Evolutionary conservation across 2,113 vertebrate species (phyloP).

Genomic region (Xyliphius kryptos): DNA sequence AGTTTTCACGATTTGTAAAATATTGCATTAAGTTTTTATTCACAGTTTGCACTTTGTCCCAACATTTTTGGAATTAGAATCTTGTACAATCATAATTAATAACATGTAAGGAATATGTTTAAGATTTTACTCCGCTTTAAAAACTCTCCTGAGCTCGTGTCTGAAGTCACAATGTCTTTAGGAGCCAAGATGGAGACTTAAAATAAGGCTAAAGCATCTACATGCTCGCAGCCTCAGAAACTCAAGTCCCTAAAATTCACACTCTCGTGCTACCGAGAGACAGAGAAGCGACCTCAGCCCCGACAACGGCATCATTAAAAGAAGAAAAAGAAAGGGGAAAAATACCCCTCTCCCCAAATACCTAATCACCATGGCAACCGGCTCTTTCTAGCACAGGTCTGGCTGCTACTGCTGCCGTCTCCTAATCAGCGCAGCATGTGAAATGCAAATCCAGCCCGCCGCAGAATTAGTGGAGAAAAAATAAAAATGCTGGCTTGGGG

Average conservation of each 20-base stretch:
- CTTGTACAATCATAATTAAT: too few relatives aligned
- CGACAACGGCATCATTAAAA: slow-evolving; percentile 92
- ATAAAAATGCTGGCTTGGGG: slow-evolving; percentile 65
- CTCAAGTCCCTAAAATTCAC: slow-evolving; percentile 41
- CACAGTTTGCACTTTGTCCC: too few relatives aligned
- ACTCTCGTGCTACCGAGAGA: slow-evolving; percentile 58
- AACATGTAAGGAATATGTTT: too few relatives aligned
- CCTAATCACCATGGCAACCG: slow-evolving; percentile 95
- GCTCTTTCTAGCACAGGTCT: slow-evolving; percentile 75
- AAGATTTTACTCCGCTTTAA: too few relatives aligned
- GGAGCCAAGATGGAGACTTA: too few relatives aligned
- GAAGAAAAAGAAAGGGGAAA: slow-evolving; percentile 45
- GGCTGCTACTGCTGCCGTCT: slow-evolving; percentile 70
- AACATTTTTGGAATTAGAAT: too few relatives aligned
- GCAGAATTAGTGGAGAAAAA: slow-evolving; percentile 98
- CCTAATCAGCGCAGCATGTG: slow-evolving; percentile 88
- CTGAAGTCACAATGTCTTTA: too few relatives aligned
- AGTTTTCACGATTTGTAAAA: too few relatives aligned
- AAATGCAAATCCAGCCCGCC: slow-evolving; percentile 98
- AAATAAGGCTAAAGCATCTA: too few relatives aligned
- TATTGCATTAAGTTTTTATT: too few relatives aligned
- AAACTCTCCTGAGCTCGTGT: too few relatives aligned
- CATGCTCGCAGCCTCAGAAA: too few relatives aligned
- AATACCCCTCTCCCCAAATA: slow-evolving; percentile 59
- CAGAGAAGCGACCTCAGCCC: slow-evolving; percentile 82